phyloP scores from a whole-genome alignment of 2,888 invertebrate species.

The Archips crataeganus region DNA sequence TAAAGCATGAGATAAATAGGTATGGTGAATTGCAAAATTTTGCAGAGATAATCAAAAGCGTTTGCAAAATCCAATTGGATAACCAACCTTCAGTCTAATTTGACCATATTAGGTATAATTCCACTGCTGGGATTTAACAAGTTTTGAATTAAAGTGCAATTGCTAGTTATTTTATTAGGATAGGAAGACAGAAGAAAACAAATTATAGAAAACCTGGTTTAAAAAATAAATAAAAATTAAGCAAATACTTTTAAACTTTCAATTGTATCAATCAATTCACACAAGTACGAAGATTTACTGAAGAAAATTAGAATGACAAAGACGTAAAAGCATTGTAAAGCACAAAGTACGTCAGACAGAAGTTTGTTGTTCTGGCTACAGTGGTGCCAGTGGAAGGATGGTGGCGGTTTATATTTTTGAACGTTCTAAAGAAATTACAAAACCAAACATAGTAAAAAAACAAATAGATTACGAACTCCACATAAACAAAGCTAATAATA shows the following conservation, averaged over 20 bases:
- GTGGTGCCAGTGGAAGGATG: neutral
- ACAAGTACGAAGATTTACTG: too few species aligned
- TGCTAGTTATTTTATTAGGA: too few species aligned
- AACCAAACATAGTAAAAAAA: neutral
- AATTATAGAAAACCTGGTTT: too few species aligned
- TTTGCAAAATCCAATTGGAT: too few species aligned
- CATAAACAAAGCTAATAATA: constrained; percentile 19
- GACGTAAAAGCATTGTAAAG: neutral
- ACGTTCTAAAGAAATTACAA: neutral
- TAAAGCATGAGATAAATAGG: too few species aligned
- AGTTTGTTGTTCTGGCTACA: constrained; percentile 17
- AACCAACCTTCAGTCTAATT: neutral
- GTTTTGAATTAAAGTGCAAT: neutral
- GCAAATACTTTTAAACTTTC: too few species aligned
- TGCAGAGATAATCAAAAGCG: too few species aligned
- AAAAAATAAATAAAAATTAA: too few species aligned
- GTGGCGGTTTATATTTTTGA: neutral
- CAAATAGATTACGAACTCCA: neutral
- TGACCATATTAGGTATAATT: neutral
- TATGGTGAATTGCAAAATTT: too few species aligned
- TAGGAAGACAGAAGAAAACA: too few species aligned
- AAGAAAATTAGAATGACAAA: too few species aligned
- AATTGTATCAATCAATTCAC: too few species aligned
- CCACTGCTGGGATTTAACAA: neutral
- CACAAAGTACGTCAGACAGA: neutral